Base-by-base conservation (phyloP, 2,888 invertebrate genomes). In the Catocala sponsa region DNA sequence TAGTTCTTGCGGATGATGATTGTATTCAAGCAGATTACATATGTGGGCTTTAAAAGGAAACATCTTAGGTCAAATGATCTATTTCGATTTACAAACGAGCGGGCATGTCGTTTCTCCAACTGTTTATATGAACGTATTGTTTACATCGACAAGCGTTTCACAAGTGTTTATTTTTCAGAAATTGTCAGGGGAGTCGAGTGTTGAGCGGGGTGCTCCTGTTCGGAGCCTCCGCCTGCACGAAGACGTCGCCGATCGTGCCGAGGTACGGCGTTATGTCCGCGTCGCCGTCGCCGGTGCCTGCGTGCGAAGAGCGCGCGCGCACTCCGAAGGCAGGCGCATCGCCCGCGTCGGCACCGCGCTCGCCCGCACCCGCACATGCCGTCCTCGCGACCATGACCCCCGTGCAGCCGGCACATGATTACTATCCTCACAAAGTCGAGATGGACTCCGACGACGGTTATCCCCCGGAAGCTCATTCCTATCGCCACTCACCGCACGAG, bases 361-460 rank as follows among this genome's bases (percentile, higher is more conserved):
- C 96, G 49, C 96, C 96, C 91, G 96, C 97, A 95, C 87, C 96
- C 94, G 91, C 97, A 96, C 79, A 97, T 79, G 96, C 97, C 70
- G 97, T 98, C 91, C 95, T 98, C 76, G 97, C 97, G 74, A 98
- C 97, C 82, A 98, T 98, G 98, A 98, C 97, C 67, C 97, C 98
- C 61, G 98, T 98, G 73, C 93, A 92, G 78, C 97, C 97, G n/a
- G 97, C 97, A 43, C 95, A 97, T 79, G 97, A 97, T 82, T 95
- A 94, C 80, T 94, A 94, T 81, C 93, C 94, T 59, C 94, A 94
- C 83, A 94, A 96, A 80, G 96, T 96, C 63, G 96, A 96, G 82
- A 95, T 96, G 94, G 96, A 96, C 81, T 95, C 95, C 61, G 94
- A 95, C 75, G 95, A 95, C 63, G 95, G 95, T 65, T 95, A 95